Percentiles rank a stretch among this genome's conserved stretches.
Evolutionary conservation across 1,140 invertebrate genomes (phyloP).

Genomic region (Cyrtorhinus lividipennis): DNA sequence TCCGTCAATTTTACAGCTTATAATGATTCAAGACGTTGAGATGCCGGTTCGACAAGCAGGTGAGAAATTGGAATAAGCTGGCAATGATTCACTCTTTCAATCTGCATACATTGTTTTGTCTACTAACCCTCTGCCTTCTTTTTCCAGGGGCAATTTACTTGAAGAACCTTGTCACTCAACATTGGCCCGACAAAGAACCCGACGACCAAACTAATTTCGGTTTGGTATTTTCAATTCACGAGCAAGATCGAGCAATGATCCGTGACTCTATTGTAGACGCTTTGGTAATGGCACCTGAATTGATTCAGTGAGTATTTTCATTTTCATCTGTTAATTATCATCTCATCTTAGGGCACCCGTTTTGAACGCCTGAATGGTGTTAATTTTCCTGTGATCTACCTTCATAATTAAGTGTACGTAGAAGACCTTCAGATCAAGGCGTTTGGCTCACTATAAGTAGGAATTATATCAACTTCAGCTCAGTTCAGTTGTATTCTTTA

Average conservation of each 20-base stretch:
- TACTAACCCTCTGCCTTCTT: not conserved
- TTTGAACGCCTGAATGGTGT: too few species aligned
- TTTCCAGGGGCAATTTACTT: slow-evolving; percentile 73
- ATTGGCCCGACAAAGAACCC: slow-evolving; percentile 78
- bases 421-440: too few species aligned
- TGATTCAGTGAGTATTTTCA: slow-evolving; percentile 48
- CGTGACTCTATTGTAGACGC: slow-evolving; percentile 88
- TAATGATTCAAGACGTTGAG: slow-evolving; percentile 77
- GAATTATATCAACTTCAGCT: too few species aligned
- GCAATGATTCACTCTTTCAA: too few species aligned
- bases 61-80: too few species aligned
- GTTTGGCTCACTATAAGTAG: too few species aligned
- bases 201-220: slow-evolving; percentile 34
- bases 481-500: too few species aligned
- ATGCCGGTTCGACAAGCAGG: slow-evolving; percentile 89
- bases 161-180: slow-evolving; percentile 82
- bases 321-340: slow-evolving; percentile 3
- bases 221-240: slow-evolving; percentile 78
- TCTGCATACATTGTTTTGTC: too few species aligned
- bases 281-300: slow-evolving; percentile 78
- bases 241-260: slow-evolving; percentile 89
- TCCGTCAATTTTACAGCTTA: slow-evolving; percentile 79
- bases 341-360: too few species aligned
- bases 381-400: too few species aligned
- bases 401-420: too few species aligned